phyloP scores from a whole-genome alignment of 1,140 invertebrate genomes.

The Paramacrobiotus metropolitanus region DNA sequence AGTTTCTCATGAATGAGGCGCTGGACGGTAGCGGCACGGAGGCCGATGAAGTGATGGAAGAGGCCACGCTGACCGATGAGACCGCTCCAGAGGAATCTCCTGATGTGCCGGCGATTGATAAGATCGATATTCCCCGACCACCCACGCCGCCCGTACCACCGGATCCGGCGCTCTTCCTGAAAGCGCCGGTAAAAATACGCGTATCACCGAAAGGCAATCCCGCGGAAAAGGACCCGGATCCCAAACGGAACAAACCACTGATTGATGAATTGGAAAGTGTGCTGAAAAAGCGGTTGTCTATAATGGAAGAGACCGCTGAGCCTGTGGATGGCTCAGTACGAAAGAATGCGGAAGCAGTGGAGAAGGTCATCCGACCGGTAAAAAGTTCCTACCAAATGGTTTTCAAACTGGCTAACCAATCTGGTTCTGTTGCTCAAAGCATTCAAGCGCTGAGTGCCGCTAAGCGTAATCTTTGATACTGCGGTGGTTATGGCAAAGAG shows the following conservation, averaged over 20 bases:
- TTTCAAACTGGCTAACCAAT: background rate
- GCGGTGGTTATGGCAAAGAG: no score
- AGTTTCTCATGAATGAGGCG: background rate
- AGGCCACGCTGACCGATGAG: background rate
- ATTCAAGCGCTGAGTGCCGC: background rate
- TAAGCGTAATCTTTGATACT: no score
- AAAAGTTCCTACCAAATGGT: background rate
- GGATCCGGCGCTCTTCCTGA: background rate
- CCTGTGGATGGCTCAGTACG: no score
- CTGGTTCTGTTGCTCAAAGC: background rate
- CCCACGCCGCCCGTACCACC: background rate
- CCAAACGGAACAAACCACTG: background rate
- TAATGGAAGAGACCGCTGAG: background rate
- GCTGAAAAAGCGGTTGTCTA: background rate
- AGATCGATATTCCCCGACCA: background rate
- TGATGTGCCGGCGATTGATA: background rate
- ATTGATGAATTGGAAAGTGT: background rate
- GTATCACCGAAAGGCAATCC: background rate
- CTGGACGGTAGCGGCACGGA: background rate
- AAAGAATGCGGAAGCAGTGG: no score
- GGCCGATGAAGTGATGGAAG: background rate
- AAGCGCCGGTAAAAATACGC: background rate
- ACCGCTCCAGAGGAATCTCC: background rate
- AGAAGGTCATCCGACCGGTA: background rate
- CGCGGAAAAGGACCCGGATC: background rate